These are phyloP conservation scores for Botrylloides violaceus DNA, from an alignment of 23 tunicate genomes.

Conservation along the genomic window DNA sequence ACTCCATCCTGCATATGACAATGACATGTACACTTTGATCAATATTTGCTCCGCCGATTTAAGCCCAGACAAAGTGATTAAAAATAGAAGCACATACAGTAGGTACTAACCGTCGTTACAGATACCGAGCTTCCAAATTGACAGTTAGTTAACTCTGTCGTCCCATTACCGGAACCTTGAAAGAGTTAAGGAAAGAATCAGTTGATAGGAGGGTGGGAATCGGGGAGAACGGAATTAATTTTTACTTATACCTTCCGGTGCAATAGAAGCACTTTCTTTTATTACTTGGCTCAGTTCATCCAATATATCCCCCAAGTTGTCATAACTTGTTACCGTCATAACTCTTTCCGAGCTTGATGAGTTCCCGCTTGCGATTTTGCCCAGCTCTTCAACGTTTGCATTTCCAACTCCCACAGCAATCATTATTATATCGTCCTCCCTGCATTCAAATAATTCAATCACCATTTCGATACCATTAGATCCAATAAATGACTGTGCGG, in stretches of 20 bases:
- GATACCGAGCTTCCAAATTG: conserved; percentile 23
- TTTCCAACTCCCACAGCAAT: conserved; percentile 33
- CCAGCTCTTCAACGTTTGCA: neutral
- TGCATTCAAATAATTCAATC: too few relatives aligned
- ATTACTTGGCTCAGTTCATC: conserved; percentile 22
- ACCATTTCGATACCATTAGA: too few relatives aligned
- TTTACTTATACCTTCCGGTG: conserved; percentile 19
- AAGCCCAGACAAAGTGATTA: neutral
- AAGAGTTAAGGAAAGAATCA: too few relatives aligned
- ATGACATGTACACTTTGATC: neutral
- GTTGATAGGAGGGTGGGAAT: too few relatives aligned
- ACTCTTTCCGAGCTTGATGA: neutral
- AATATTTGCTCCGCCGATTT: neutral
- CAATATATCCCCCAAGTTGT: conserved; percentile 9
- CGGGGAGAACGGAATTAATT: neutral
- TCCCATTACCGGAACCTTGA: conserved; percentile 2
- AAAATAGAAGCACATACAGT: neutral
- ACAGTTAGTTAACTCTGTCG: conserved; percentile 22
- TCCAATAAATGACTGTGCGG: too few relatives aligned
- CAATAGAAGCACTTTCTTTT: conserved; percentile 17
- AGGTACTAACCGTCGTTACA: neutral
- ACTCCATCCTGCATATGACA: conserved; percentile 4
- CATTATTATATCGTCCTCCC: conserved; percentile 12
- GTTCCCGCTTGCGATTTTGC: conserved; percentile 21
- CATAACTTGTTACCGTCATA: conserved; percentile 11